A percentile compares a stretch with the other conserved stretches of the same genome.
Conservation (phyloP, 2,797 vertebrate species). For the Liasis olivaceus region DNA sequence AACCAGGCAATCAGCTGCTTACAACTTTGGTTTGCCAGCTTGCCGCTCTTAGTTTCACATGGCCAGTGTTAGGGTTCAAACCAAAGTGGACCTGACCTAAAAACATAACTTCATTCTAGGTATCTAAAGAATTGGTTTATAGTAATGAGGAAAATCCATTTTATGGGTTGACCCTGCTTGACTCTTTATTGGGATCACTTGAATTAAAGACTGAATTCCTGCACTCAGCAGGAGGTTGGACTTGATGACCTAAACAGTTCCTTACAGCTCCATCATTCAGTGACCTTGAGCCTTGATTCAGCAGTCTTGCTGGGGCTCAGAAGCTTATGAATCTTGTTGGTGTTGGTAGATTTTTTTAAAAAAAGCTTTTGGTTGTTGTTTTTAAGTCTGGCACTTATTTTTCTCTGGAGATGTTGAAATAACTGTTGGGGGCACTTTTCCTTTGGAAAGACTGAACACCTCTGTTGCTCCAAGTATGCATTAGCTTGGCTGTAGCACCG, state of each 20-base stretch:
- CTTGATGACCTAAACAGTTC: background rate
- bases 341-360: background rate
- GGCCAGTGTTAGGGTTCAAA: background rate
- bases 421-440: fast-evolving
- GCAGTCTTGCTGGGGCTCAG: background rate
- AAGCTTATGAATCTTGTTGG: background rate
- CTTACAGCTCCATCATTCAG: background rate
- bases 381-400: background rate
- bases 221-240: background rate
- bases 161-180: background rate
- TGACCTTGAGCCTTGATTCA: background rate
- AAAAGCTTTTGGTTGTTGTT: background rate
- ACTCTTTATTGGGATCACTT: background rate
- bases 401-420: background rate
- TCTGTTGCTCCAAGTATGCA: fast-evolving
- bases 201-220: background rate
- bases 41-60: background rate
- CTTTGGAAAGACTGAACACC: background rate
- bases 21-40: background rate
- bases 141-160: background rate
- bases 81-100: background rate
- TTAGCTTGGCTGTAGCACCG: slow-evolving; percentile 25
- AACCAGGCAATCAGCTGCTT: background rate
- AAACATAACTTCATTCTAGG: background rate
- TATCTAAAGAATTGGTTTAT: background rate